These are phyloP conservation scores for Mesocentrotus franciscanus DNA, from an alignment of 53 echinoderm and acorn worm genomes.

Conservation along the genomic window DNA sequence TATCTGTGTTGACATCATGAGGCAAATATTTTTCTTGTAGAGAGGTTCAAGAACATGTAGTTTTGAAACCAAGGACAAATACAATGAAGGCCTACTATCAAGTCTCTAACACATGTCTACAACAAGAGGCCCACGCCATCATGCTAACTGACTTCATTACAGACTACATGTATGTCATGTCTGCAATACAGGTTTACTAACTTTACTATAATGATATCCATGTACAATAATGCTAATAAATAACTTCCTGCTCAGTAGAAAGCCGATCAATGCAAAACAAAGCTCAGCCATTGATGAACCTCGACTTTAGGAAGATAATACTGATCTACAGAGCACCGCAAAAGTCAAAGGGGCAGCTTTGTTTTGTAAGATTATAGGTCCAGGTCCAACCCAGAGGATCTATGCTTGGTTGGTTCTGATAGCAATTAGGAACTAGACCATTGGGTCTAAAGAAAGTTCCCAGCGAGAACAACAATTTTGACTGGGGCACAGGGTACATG, in stretches of 20 bases:
- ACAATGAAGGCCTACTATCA: too few relatives aligned
- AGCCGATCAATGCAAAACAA: neutral
- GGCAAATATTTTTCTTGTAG: neutral
- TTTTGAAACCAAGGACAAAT: too few relatives aligned
- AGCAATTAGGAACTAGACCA: neutral
- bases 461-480: neutral
- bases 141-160: neutral
- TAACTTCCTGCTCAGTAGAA: neutral
- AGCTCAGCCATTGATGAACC: neutral
- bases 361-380: slow-evolving; percentile 1
- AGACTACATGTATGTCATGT: neutral
- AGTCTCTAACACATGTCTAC: neutral
- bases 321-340: neutral
- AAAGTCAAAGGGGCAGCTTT: neutral
- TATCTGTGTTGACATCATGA: slow-evolving; percentile 2
- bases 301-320: neutral
- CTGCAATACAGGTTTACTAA: neutral
- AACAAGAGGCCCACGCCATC: neutral
- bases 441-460: neutral
- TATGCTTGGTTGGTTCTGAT: slow-evolving; percentile 8
- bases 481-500: neutral
- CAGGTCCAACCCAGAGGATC: slow-evolving; percentile 18
- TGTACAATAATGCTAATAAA: slow-evolving; percentile 35
- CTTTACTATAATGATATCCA: neutral
- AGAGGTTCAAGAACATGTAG: too few relatives aligned